Percentiles rank a stretch among this genome's conserved stretches.
phyloP scores from a whole-genome alignment of 2,113 vertebrate species.

The Pelmatolapia mariae region DNA sequence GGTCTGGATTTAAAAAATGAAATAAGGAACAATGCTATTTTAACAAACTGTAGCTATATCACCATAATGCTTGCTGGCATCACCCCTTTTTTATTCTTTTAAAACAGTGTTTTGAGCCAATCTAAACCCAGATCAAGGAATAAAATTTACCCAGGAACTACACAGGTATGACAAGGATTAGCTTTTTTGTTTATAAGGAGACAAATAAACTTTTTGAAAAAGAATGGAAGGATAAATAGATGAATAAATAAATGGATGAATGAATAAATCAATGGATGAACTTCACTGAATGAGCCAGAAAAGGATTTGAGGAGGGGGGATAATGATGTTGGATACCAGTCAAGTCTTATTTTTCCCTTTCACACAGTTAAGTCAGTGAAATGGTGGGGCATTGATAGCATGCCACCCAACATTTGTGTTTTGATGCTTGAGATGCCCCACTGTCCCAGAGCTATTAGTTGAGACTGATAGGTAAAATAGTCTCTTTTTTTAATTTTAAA shows the following conservation, averaged over 20 bases:
- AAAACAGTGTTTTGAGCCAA: background rate
- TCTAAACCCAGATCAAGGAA: background rate
- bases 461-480: background rate
- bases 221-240: background rate
- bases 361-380: background rate
- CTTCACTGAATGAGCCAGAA: background rate
- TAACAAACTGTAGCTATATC: background rate
- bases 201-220: background rate
- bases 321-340: background rate
- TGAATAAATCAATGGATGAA: background rate
- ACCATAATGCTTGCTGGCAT: background rate
- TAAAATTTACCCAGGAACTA: background rate
- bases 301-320: background rate
- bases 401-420: constrained; percentile 2
- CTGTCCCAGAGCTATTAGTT: constrained; percentile 1
- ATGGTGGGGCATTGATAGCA: background rate
- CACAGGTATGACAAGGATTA: background rate
- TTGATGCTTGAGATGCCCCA: constrained; percentile 1
- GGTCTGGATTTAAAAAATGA: background rate
- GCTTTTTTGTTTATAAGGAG: background rate
- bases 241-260: background rate
- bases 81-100: background rate
- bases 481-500: background rate
- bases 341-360: background rate
- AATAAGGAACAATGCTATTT: background rate